phyloP scores from a whole-genome alignment of 2,888 invertebrate species.

The Alitta virens region DNA sequence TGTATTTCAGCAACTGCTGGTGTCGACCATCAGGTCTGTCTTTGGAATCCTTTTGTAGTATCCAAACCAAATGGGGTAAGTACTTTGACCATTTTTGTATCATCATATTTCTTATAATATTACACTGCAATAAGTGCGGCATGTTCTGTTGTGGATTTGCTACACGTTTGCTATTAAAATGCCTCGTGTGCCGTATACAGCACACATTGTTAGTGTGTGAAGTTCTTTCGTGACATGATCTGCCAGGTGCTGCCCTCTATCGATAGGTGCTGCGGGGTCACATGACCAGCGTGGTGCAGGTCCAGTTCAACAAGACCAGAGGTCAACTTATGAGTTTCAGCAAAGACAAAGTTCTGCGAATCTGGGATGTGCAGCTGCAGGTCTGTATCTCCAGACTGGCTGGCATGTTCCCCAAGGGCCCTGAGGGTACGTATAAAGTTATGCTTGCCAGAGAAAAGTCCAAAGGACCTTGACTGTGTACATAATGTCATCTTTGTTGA shows the following conservation, averaged over 20 bases:
- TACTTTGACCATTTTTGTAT: constrained; percentile 1
- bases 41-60: constrained; percentile 57
- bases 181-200: too few species aligned
- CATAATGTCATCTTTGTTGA: too few species aligned
- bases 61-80: constrained; percentile 57
- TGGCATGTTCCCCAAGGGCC: constrained; percentile 56
- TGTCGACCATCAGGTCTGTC: constrained; percentile 54
- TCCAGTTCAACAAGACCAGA: constrained; percentile 51
- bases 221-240: too few species aligned
- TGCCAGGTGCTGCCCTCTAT: background rate
- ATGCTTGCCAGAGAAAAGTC: too few species aligned
- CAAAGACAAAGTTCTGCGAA: constrained; percentile 56
- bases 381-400: constrained; percentile 57
- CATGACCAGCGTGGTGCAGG: constrained; percentile 56
- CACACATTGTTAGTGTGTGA: too few species aligned
- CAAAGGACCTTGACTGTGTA: too few species aligned
- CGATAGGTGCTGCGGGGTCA: constrained; percentile 54
- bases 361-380: constrained; percentile 58
- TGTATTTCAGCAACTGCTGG: constrained; percentile 54
- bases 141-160: too few species aligned
- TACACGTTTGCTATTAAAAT: too few species aligned
- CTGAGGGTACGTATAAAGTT: constrained; percentile 44
- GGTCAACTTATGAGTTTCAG: constrained; percentile 56
- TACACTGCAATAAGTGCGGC: too few species aligned
- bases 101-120: too few species aligned